Percentiles rank a stretch among this genome's conserved stretches.
These are phyloP conservation scores for Malacoraja senta DNA, from an alignment of 2,797 vertebrate genomes.

Conservation along the genomic window DNA sequence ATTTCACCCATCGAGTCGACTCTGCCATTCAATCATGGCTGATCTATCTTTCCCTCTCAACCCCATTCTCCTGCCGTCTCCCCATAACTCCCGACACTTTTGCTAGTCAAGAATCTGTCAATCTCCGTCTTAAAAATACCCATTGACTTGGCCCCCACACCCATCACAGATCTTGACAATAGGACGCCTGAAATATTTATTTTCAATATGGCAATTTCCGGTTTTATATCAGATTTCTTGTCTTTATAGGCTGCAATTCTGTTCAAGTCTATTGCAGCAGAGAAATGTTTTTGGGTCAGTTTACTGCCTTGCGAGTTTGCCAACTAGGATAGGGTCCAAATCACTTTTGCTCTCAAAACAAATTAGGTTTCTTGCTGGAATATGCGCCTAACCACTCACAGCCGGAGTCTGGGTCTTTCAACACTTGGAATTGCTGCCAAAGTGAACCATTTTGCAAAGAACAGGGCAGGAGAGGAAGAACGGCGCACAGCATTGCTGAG, in stretches of 20 bases:
- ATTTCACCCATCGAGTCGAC: no score
- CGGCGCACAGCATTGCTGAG: neutral
- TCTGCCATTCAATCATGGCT: no score
- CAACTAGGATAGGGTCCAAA: slow-evolving; percentile 1
- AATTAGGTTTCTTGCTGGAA: neutral
- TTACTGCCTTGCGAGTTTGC: neutral
- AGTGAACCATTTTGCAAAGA: neutral
- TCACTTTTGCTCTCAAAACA: neutral
- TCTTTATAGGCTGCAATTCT: neutral
- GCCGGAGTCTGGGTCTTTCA: neutral
- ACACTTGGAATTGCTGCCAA: neutral
- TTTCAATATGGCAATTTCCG: neutral
- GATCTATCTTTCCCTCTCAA: no score
- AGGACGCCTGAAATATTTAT: neutral
- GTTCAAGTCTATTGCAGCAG: neutral
- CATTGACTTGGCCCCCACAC: no score
- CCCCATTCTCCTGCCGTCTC: no score
- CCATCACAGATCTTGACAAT: neutral
- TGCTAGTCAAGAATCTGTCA: no score
- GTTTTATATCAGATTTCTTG: neutral
- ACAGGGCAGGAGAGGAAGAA: neutral
- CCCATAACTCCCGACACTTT: no score
- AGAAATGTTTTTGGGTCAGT: neutral
- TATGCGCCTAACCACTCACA: neutral
- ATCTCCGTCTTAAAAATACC: no score